phyloP scores from a whole-genome alignment of 2,888 invertebrate genomes.

The Baronia brevicornis region DNA sequence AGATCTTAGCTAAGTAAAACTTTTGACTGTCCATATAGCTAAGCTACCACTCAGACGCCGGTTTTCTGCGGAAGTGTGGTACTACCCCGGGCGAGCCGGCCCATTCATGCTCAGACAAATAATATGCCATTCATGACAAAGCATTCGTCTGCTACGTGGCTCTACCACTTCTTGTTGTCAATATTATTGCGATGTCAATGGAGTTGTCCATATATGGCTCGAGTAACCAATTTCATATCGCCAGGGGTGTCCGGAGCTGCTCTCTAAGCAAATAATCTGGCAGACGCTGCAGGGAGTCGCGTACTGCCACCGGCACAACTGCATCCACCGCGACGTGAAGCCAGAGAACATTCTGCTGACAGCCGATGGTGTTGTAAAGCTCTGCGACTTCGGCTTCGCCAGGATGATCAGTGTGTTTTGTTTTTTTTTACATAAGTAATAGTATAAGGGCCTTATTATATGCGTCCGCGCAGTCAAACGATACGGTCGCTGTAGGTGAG shows the following conservation, averaged over 20 bases:
- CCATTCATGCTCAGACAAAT: no score
- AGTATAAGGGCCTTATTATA: background rate
- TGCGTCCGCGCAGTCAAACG: no score
- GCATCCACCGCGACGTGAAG: conserved; percentile 97
- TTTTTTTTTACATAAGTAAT: background rate
- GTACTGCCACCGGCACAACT: conserved; percentile 97
- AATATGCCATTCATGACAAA: no score
- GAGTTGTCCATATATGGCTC: conserved; percentile 2
- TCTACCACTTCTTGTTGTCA: no score
- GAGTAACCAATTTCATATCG: conserved; percentile 6
- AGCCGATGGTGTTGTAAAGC: conserved; percentile 93
- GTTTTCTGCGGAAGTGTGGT: no score
- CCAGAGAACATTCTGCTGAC: conserved; percentile 99
- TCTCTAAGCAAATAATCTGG: conserved; percentile 94
- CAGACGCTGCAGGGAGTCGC: conserved; percentile 96
- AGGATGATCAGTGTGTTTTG: conserved; percentile 88
- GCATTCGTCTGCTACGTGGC: no score
- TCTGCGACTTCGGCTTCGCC: conserved; percentile 99
- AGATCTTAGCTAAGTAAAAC: no score
- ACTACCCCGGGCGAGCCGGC: no score
- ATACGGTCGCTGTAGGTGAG: no score
- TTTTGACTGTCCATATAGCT: no score
- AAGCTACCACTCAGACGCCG: no score
- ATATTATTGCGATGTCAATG: background rate
- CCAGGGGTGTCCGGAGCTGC: conserved; percentile 90